Conservation (phyloP, 2,113 vertebrate species). For the Ifrita kowaldi region DNA sequence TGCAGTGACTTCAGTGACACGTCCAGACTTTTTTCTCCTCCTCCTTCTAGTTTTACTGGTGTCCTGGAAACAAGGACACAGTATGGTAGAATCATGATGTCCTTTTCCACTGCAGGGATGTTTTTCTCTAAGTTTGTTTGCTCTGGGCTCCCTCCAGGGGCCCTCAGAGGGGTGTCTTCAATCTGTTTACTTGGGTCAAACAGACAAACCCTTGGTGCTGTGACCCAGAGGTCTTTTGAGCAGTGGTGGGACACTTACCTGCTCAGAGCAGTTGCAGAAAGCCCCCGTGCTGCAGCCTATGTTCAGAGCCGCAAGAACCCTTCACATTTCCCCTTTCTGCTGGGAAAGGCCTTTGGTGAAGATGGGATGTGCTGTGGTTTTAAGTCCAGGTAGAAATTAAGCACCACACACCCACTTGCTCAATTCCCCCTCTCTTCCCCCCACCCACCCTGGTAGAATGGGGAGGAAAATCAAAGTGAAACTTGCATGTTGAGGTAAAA, state of each 20-base stretch:
- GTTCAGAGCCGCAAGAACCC: background rate
- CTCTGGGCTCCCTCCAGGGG: background rate
- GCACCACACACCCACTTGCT: background rate
- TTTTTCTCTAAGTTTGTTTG: background rate
- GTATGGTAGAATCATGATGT: background rate
- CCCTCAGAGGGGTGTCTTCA: background rate
- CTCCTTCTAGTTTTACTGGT: background rate
- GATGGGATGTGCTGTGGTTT: background rate
- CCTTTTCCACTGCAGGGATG: background rate
- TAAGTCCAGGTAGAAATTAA: background rate
- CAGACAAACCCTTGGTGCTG: background rate
- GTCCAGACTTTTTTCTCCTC: background rate
- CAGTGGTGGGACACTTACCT: background rate
- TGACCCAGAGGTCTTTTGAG: background rate
- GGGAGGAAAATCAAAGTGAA: background rate
- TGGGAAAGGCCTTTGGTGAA: background rate
- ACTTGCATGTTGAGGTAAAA: background rate
- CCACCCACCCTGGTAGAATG: background rate
- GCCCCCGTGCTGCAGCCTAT: background rate
- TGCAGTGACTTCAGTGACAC: background rate
- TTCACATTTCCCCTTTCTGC: background rate
- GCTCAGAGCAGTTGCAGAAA: background rate
- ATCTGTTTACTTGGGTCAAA: background rate
- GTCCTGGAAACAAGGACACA: background rate
- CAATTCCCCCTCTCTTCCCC: accelerated